Evolutionary conservation across 2,888 invertebrate genomes (phyloP), one percentile per base, ranked within the genome.

Genomic region (Syrista parreyssii): DNA sequence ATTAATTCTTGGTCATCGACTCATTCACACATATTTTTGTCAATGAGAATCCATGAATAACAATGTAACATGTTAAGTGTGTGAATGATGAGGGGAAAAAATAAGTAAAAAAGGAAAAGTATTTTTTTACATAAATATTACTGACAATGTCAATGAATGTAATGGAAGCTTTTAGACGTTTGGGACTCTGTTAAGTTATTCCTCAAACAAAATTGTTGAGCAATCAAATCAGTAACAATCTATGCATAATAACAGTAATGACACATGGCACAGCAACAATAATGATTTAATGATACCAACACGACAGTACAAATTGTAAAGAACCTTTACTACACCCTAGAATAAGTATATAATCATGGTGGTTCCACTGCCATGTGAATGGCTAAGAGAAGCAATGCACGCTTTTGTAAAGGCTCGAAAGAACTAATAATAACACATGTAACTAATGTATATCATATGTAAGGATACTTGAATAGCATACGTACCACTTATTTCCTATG

Each of bases 291-390:
- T 83, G 77, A 84, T 80, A 80, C 79, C 82, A 80, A 85, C 78
- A 82, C 83, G 80, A 85, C 83, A 87, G 87, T 88, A 88, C 88
- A 88, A 88, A 87, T 85, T 83, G 78, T 85, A 83, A 83, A 79
- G 78, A 78, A 75, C 32, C 33, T 73, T 15, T 69, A 77, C 78
- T 77, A 80, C 74, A 55, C 78, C 30, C 40, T 80, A 82, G 81
- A 68, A 15, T 81, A 76, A 79, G 75, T 73, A 76, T 71, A 32
- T 33, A 23, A 55, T 71, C 11, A 12, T 71, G 12, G 71, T 15
- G 15, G 71, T 71, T n/a, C 32, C 71, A 23, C 71, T 33, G 9
- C 23, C 40, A 23, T 23, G 40, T 15, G 23, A 55, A 23, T 55
- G 40, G 40, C 40, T 55, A 55, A 55, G 40, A 55, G 40, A 55